phyloP scores from a whole-genome alignment of 2,797 vertebrate species.

The Sebastes vulpes region DNA sequence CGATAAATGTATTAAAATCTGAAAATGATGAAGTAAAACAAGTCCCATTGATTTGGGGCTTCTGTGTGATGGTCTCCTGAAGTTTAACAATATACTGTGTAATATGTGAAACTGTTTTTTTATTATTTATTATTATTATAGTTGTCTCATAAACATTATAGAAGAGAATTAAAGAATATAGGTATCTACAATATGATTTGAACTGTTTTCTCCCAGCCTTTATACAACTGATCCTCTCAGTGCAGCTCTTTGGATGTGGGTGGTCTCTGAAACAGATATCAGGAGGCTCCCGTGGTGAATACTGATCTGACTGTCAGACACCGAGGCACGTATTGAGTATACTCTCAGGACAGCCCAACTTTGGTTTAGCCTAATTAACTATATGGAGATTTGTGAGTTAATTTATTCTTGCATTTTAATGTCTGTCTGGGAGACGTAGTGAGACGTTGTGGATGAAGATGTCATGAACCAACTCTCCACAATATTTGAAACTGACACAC shows the following conservation, averaged over 20 bases:
- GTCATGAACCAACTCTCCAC: not conserved
- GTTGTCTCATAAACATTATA: not conserved
- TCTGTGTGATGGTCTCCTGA: not conserved
- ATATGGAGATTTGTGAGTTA: conserved; percentile 39
- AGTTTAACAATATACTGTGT: not conserved
- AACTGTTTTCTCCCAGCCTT: not conserved
- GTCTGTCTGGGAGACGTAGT: not conserved
- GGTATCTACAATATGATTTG: too few species aligned
- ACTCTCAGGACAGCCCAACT: conserved; percentile 42
- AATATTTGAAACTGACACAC: not conserved
- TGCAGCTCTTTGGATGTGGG: not conserved
- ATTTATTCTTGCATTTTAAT: conserved; percentile 55
- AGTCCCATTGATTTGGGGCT: not conserved
- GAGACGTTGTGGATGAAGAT: not conserved
- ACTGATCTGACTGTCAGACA: conserved; percentile 44
- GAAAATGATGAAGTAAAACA: not conserved
- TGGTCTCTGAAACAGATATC: conserved; percentile 26
- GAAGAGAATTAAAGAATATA: not conserved
- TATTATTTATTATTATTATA: not conserved
- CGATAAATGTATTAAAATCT: not conserved
- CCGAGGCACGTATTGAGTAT: conserved; percentile 10
- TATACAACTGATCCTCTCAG: not conserved
- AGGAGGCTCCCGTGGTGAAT: conserved; percentile 37
- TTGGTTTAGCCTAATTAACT: conserved; percentile 45
- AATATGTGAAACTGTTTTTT: not conserved